phyloP scores from a whole-genome alignment of 2,113 vertebrate genomes.

The Siniperca chuatsi region DNA sequence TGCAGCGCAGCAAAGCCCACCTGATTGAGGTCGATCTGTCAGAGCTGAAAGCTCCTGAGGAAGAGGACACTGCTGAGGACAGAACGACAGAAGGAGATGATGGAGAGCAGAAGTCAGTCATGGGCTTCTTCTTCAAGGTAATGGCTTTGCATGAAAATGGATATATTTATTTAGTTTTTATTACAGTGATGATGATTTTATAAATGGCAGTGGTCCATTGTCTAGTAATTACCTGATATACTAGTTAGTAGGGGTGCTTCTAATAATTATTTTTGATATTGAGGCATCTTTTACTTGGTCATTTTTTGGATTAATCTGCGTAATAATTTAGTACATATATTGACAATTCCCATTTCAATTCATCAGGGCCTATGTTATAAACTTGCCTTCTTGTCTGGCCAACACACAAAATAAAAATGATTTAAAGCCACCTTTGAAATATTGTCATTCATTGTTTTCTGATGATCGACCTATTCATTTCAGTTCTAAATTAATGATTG shows the following conservation, averaged over 20 bases:
- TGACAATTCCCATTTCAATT: neutral
- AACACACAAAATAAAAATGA: neutral
- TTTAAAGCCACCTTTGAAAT: neutral
- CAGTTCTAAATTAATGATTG: neutral
- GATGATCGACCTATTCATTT: neutral
- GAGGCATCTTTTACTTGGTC: neutral
- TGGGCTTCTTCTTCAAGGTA: slow-evolving; percentile 99
- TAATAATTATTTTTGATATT: neutral
- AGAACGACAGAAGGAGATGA: slow-evolving; percentile 71
- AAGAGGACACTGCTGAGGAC: slow-evolving; percentile 81
- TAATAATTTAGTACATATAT: too few relatives aligned
- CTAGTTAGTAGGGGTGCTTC: neutral
- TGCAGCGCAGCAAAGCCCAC: slow-evolving; percentile 84
- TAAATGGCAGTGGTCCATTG: neutral
- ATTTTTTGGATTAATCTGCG: neutral
- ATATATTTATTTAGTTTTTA: neutral
- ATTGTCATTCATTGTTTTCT: neutral
- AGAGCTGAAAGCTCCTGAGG: slow-evolving; percentile 87
- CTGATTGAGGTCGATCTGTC: slow-evolving; percentile 96
- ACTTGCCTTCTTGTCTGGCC: too few relatives aligned
- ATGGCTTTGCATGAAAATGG: neutral
- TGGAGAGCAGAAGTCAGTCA: slow-evolving; percentile 92
- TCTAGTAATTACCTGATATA: neutral
- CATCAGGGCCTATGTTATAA: too few relatives aligned
- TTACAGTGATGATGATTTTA: neutral